phyloP scores from a whole-genome alignment of 2,113 vertebrate species.

The Centropus unirufus region DNA sequence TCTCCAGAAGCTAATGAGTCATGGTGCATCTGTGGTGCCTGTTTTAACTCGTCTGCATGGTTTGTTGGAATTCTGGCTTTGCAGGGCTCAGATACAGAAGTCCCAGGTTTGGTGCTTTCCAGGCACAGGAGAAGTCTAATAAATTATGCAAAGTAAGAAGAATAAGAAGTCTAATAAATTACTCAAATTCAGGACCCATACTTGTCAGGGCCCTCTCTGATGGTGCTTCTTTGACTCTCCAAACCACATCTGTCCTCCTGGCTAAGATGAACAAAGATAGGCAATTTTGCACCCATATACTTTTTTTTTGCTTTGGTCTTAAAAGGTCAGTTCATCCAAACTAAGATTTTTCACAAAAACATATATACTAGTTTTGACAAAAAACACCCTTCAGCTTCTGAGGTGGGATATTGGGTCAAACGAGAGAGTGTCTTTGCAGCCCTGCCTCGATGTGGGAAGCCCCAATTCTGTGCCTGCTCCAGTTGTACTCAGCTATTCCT shows the following conservation, averaged over 20 bases:
- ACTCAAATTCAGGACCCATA: neutral
- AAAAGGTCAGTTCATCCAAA: neutral
- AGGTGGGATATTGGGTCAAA: neutral
- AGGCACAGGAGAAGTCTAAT: neutral
- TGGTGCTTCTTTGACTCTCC: neutral
- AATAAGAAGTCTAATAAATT: neutral
- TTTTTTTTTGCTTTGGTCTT: neutral
- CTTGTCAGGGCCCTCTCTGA: neutral
- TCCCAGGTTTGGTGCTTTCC: neutral
- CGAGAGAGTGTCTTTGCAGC: neutral
- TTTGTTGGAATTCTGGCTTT: neutral
- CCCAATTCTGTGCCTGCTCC: too few relatives aligned
- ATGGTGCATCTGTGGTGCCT: neutral
- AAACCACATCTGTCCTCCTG: neutral
- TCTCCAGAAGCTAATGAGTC: neutral
- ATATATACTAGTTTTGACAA: neutral
- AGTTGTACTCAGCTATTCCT: neutral
- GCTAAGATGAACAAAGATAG: neutral
- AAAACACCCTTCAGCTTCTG: neutral
- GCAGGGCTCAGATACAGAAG: neutral
- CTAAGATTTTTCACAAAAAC: neutral
- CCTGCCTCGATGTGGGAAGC: neutral
- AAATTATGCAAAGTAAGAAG: neutral
- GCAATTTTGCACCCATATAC: neutral
- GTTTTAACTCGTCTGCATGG: neutral